Evolutionary conservation across 2,888 invertebrate genomes (phyloP), one percentile per base, ranked within the genome.

Genomic region (Papilio demoleus): DNA sequence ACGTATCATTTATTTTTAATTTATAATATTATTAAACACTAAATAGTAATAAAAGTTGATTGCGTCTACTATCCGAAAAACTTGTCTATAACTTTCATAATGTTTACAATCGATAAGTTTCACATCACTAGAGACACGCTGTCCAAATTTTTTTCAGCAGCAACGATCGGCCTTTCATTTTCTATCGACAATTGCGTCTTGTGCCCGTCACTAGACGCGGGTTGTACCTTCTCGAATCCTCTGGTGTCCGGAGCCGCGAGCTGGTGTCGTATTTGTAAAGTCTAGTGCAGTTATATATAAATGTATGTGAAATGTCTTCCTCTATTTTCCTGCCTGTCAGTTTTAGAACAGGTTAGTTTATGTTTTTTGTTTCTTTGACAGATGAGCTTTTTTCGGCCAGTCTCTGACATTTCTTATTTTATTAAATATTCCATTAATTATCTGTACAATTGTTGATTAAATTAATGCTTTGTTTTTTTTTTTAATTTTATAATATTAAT

Each of bases 341-440:
- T 65, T 6, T 40, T 68, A 40, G 50, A 68, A 34, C 47, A 68
- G 68, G 68, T 68, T 50, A 68, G 68, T 68, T 47, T 8, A 9
- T 24, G 40, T 36, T 19, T 27, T 56, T 58, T 14, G 12, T 45
- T 31, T 36, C 42, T 19, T 9, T 27, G 9, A 2, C n/a, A n/a
- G 12, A 4, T 45, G 3, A 31, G 6, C 4, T 31, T 31, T 31
- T 31, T 31, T 31, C 31, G n/a, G n/a, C n/a, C n/a, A n/a, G n/a
- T n/a, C n/a, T n/a, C n/a, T n/a, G n/a, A n/a, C n/a, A n/a, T n/a
- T n/a, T n/a, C n/a, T n/a, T n/a, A n/a, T n/a, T n/a, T n/a, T n/a
- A n/a, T n/a, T n/a, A n/a, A n/a, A n/a, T n/a, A n/a, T n/a, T n/a
- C n/a, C n/a, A n/a, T n/a, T n/a, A n/a, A n/a, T n/a, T n/a, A n/a